Evolutionary conservation across 2,888 invertebrate genomes (phyloP).

Genomic region (Heteromurus nitidus): DNA sequence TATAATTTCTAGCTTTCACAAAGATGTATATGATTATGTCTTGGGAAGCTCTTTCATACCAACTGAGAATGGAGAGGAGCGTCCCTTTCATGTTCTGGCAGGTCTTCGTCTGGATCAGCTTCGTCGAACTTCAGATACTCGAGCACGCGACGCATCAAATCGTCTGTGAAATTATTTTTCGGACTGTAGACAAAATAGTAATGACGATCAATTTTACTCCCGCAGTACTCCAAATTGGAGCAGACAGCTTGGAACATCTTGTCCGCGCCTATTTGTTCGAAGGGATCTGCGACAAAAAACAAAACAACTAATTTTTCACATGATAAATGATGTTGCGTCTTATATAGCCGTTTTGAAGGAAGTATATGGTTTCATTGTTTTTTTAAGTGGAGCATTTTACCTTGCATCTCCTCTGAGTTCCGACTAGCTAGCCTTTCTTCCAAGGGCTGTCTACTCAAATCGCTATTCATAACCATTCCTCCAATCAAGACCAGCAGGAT

Average conservation of each 20-base stretch:
- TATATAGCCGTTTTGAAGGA: too few relatives aligned
- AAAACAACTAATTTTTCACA: too few relatives aligned
- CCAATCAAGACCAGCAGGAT: conserved; percentile 15
- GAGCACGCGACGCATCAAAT: conserved; percentile 31
- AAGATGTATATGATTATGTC: background rate
- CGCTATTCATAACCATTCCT: conserved; percentile 1
- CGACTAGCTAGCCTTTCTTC: background rate
- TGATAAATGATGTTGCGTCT: too few relatives aligned
- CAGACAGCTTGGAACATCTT: conserved; percentile 25
- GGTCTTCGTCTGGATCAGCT: background rate
- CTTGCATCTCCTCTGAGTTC: background rate
- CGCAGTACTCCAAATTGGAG: conserved; percentile 39
- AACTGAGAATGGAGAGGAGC: background rate
- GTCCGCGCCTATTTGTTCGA: background rate
- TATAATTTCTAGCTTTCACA: background rate
- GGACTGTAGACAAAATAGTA: conserved; percentile 57
- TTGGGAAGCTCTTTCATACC: background rate
- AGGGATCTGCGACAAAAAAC: conserved; percentile 31
- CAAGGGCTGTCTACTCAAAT: background rate
- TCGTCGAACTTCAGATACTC: background rate
- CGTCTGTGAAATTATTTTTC: conserved; percentile 31
- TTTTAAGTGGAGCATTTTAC: background rate
- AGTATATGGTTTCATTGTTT: too few relatives aligned
- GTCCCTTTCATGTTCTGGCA: background rate
- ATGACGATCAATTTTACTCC: conserved; percentile 12